Evolutionary conservation across 1,140 invertebrate species (phyloP), one percentile per base, ranked within the genome.

Genomic region (Lethrus apterus): DNA sequence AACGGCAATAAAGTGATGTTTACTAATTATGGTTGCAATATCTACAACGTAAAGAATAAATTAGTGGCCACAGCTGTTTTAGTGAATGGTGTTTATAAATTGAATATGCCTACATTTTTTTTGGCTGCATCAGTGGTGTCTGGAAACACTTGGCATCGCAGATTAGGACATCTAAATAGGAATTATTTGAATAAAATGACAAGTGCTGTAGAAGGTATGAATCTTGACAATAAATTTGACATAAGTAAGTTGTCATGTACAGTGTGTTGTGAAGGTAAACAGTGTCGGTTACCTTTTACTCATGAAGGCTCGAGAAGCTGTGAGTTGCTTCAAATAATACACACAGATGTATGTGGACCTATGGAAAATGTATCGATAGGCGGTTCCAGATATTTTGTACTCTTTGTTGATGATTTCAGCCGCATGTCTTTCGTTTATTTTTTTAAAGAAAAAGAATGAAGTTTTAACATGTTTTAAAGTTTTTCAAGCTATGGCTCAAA

Each of bases 361-460:
- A 57, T 59, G 55, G 50, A 52, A 20, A 11, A 5, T 9, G 15
- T 5, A 14, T 57, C 57, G 29, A 19, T 57, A 42, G 57, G 57
- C 18, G 52, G 30, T 44, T 24, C 55, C 8, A 32, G 19, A 47
- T 59, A 55, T 51, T 55, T 49, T 35, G 20, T 52, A 11, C 36
- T 50, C 14, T 41, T 46, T 3, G 46, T 46, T 23, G 52, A 59
- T 51, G 50, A 59, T 55, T 19, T 15, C 18, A 32, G 26, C n/a
- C 31, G 30, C 15, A 44, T 32, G 19, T 13, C 32, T 56, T 30
- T 50, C 52, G 24, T 36, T 11, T 41, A 26, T 41, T 41, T 41
- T 18, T 26, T 23, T 67, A 1, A 54, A 57, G 43, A 36, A 50
- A 4, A 65, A 64, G 48, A 30, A 36, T 17, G 48, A 66, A 35